Evolutionary conservation across 2,113 vertebrate species (phyloP), one percentile per base, ranked within the genome.

Genomic region (Theristicus caerulescens): DNA sequence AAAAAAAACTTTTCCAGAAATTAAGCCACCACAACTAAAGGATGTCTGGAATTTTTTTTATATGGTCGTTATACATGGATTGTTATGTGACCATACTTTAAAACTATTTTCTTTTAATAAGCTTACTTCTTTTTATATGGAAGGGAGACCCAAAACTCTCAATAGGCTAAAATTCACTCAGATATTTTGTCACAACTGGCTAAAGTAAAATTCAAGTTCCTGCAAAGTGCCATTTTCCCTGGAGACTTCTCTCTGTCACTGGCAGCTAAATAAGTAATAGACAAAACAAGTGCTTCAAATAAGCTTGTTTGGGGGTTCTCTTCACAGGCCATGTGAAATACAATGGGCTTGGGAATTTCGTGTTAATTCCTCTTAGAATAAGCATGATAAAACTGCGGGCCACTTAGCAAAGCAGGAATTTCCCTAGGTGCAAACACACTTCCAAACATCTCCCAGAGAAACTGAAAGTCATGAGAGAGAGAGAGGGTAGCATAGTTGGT

Each of bases 361-460:
- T 79, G 57, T 93, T 95, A 95, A 94, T 94, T 94, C 84, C 66
- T 94, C 88, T 94, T 92, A 67, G 83, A 92, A 90, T 76, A 81
- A 85, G n/a, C 46, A 46, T 0, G 27, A 76, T 84, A 77, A 74
- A 94, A 86, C 71, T 72, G 21, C 2, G 3, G 64, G 73, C 61
- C 14, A 10, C 46, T 93, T 67, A 66, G 65, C 69, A 82, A 86
- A 94, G 52, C 26, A 64, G 52, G 57, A 86, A 34, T 88, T 66
- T 87, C 74, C 72, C 52, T 38, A 49, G 71, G 64, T 76, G 74
- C 71, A 88, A 74, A 89, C 44, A 81, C 15, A 31, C 34, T 93
- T 57, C 18, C 72, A 89, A 74, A 59, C 27, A 32, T 44, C 83
- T 91, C 32, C 76, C 65, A 80, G 34, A 44, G 57, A 79, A 90